phyloP scores from a whole-genome alignment of 1,140 invertebrate genomes.

The Popillia japonica region DNA sequence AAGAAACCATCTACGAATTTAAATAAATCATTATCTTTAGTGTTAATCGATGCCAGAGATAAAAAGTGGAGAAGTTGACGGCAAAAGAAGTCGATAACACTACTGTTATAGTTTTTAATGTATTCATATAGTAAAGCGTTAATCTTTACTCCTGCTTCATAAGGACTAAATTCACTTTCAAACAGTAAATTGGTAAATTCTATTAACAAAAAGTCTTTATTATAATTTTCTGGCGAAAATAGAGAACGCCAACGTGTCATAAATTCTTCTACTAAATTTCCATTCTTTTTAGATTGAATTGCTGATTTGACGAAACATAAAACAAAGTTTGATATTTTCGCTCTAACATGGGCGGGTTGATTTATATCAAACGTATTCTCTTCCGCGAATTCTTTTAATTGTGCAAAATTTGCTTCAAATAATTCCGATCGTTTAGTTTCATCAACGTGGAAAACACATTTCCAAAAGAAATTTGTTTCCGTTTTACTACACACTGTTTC shows the following conservation, averaged over 20 bases:
- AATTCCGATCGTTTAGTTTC: not conserved
- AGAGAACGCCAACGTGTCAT: not conserved
- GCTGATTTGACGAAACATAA: not conserved
- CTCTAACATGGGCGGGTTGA: not conserved
- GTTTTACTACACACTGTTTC: not conserved
- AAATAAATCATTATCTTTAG: not conserved
- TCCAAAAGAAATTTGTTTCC: not conserved
- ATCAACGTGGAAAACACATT: not conserved
- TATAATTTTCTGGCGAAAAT: not conserved
- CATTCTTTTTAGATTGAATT: not conserved
- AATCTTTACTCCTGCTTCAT: not conserved
- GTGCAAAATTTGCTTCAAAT: slow-evolving; percentile 8
- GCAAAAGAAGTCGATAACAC: not conserved
- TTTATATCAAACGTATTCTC: not conserved
- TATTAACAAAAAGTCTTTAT: not conserved
- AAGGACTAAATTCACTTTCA: not conserved
- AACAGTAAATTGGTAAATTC: not conserved
- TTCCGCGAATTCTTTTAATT: not conserved
- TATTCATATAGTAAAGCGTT: not conserved
- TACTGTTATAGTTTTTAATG: not conserved
- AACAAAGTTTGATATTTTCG: not conserved
- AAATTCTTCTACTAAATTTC: not conserved
- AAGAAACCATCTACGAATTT: slow-evolving; percentile 19
- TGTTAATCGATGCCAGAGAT: not conserved
- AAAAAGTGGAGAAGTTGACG: not conserved